phyloP scores from a whole-genome alignment of 2,113 vertebrate species.

The Scartelaos histophorus region DNA sequence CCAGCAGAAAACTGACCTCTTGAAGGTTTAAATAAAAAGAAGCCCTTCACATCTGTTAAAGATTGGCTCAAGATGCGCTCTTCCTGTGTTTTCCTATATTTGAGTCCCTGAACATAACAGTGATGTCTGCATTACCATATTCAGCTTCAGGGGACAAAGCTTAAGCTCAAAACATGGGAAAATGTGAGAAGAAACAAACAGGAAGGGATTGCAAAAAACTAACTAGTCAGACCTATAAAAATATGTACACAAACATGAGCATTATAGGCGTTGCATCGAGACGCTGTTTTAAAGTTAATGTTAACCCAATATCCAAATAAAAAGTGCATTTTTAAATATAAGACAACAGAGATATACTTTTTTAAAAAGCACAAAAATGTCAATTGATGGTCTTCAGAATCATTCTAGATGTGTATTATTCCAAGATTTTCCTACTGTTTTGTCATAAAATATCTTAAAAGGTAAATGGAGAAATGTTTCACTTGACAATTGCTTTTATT shows the following conservation, averaged over 20 bases:
- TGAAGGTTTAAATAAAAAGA: slow-evolving; percentile 36
- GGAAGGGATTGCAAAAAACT: slow-evolving; percentile 13
- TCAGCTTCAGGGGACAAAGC: slow-evolving; percentile 26
- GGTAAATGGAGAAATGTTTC: too few species aligned
- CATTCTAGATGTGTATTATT: too few species aligned
- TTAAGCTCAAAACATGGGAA: slow-evolving; percentile 18
- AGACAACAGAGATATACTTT: background rate
- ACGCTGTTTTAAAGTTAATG: background rate
- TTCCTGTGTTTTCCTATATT: slow-evolving; percentile 65
- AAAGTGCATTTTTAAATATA: too few species aligned
- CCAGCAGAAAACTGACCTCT: slow-evolving; percentile 45
- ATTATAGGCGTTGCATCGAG: background rate
- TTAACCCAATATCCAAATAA: too few species aligned
- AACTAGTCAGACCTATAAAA: background rate
- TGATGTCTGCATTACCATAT: slow-evolving; percentile 22
- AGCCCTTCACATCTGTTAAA: slow-evolving; percentile 53
- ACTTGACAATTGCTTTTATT: too few species aligned
- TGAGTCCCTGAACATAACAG: slow-evolving; percentile 29
- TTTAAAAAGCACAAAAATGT: background rate
- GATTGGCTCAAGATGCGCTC: slow-evolving; percentile 44
- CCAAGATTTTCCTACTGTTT: too few species aligned
- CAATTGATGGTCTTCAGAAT: background rate
- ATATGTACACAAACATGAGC: background rate
- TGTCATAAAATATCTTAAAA: too few species aligned
- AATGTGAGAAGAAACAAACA: slow-evolving; percentile 14